Evolutionary conservation across 2,888 invertebrate genomes (phyloP).

Genomic region (Gibbula magus): DNA sequence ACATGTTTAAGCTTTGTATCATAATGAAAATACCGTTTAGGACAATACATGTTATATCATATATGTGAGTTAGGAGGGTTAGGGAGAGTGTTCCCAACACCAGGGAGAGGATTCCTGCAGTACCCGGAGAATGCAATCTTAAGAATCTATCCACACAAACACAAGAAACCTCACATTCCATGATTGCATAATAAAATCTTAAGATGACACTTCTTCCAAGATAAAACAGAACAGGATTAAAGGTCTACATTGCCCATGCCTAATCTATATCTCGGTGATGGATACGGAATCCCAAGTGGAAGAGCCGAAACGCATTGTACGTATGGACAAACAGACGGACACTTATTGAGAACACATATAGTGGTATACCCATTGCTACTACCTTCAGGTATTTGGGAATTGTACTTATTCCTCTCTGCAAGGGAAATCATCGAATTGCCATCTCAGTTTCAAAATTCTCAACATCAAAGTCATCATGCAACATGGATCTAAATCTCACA

Average conservation of each 20-base stretch:
- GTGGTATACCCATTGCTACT: conserved; percentile 15
- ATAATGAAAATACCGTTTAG: too few relatives aligned
- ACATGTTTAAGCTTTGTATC: too few relatives aligned
- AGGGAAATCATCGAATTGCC: conserved; percentile 24
- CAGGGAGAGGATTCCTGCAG: too few relatives aligned
- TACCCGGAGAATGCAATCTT: too few relatives aligned
- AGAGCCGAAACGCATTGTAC: not conserved
- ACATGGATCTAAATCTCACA: not conserved
- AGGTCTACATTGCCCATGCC: not conserved
- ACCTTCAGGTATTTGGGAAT: conserved; percentile 50
- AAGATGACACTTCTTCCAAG: too few relatives aligned
- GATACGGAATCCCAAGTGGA: not conserved
- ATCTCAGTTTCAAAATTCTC: not conserved
- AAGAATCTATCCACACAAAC: too few relatives aligned
- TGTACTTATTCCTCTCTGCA: conserved; percentile 47
- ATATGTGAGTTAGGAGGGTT: too few relatives aligned
- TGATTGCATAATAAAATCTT: too few relatives aligned
- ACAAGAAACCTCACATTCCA: too few relatives aligned
- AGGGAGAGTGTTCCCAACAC: too few relatives aligned
- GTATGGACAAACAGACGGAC: not conserved
- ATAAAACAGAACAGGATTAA: too few relatives aligned
- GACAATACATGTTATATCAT: too few relatives aligned
- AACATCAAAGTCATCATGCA: not conserved
- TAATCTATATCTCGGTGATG: not conserved
- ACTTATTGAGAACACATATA: not conserved